Evolutionary conservation across 2,113 vertebrate species (phyloP).

Genomic region (Edolisoma coerulescens): DNA sequence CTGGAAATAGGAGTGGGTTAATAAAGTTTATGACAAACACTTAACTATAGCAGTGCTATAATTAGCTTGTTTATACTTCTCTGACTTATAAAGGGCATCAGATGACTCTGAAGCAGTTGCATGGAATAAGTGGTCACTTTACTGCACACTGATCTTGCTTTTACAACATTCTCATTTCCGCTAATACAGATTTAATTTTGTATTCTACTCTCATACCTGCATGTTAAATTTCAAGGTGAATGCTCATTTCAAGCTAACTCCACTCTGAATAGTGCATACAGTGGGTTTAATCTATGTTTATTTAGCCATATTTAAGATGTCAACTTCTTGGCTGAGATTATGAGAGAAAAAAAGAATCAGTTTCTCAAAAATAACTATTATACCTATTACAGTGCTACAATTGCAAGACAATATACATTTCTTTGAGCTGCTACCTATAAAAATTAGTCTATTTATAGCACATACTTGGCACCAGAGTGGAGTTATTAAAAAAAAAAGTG

Average conservation of each 20-base stretch:
- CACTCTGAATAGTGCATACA: neutral
- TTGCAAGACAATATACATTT: neutral
- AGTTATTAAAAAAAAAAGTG: neutral
- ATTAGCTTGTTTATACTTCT: conserved; percentile 48
- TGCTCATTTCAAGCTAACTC: neutral
- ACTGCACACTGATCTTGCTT: neutral
- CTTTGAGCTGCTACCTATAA: neutral
- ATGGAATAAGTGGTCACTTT: neutral
- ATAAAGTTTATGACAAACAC: conserved; percentile 27
- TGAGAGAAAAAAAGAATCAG: neutral
- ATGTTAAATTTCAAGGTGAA: neutral
- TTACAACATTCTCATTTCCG: neutral
- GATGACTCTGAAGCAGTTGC: neutral
- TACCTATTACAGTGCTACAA: neutral
- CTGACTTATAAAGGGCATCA: conserved; percentile 24
- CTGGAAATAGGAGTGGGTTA: neutral
- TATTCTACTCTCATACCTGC: neutral
- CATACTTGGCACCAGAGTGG: neutral
- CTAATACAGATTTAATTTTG: neutral
- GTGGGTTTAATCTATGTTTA: neutral
- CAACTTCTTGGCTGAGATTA: neutral
- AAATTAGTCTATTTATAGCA: neutral
- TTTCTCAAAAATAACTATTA: neutral
- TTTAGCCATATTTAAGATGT: neutral
- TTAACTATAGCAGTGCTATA: neutral